phyloP scores from a whole-genome alignment of 2,113 vertebrate genomes.

The Oenanthe oenanthe region DNA sequence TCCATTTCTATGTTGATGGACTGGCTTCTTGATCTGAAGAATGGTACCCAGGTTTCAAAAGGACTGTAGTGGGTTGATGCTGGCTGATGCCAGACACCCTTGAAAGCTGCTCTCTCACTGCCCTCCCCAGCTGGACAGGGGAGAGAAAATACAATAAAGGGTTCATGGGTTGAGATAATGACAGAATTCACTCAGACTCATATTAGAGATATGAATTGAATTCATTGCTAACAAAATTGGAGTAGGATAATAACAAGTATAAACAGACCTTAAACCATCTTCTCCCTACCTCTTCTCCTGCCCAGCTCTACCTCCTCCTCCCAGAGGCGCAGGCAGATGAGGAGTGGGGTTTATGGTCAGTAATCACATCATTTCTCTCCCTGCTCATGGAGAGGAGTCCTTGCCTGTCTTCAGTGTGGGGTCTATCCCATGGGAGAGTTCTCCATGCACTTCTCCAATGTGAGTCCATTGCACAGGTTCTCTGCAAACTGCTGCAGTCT shows the following conservation, averaged over 20 bases:
- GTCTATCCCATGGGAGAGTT: background rate
- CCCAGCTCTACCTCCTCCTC: background rate
- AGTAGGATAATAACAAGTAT: background rate
- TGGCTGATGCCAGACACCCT: background rate
- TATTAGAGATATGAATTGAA: background rate
- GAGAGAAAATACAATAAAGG: background rate
- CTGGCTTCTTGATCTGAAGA: background rate
- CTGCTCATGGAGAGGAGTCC: background rate
- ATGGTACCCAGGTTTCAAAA: background rate
- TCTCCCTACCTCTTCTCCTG: background rate
- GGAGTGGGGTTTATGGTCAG: background rate
- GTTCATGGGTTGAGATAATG: background rate
- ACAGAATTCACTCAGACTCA: background rate
- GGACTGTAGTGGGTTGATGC: background rate
- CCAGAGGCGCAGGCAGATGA: background rate
- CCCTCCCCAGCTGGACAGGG: background rate
- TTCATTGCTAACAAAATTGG: background rate
- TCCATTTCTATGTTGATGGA: background rate
- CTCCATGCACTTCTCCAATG: background rate
- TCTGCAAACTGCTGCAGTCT: background rate
- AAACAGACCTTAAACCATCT: background rate
- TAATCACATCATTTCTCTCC: fast-evolving
- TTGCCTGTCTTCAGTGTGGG: background rate
- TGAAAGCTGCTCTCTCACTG: background rate
- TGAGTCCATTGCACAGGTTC: background rate